phyloP scores from a whole-genome alignment of 1,140 invertebrate genomes.

The Limonius californicus region DNA sequence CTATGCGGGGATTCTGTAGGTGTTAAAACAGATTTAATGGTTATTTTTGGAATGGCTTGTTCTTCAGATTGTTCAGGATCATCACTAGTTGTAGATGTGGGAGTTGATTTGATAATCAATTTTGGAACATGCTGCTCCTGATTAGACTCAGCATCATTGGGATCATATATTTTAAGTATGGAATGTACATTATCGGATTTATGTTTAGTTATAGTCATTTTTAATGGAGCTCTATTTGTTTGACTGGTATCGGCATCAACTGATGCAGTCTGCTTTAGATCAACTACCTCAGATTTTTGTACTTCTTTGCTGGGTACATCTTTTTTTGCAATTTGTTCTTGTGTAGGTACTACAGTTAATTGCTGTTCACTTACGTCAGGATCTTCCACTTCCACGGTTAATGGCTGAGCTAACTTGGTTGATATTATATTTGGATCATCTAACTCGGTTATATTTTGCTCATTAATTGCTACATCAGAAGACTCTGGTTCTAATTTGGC shows the following conservation, averaged over 20 bases:
- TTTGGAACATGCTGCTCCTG: slow-evolving; percentile 41
- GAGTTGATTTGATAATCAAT: slow-evolving; percentile 44
- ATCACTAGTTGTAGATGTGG: slow-evolving; percentile 35
- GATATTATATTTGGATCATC: background rate
- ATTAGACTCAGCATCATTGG: slow-evolving; percentile 25
- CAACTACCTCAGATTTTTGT: no score
- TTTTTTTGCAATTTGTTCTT: no score
- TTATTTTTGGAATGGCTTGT: slow-evolving; percentile 39
- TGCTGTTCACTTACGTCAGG: background rate
- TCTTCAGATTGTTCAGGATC: background rate
- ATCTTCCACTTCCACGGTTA: slow-evolving; percentile 1
- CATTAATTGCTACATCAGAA: no score
- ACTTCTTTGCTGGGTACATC: no score
- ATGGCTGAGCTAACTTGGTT: background rate
- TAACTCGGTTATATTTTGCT: no score
- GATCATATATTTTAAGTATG: slow-evolving; percentile 42
- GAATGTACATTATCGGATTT: slow-evolving; percentile 42
- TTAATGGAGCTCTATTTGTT: slow-evolving; percentile 22
- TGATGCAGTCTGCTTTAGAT: no score
- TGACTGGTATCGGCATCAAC: background rate
- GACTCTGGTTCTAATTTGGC: background rate
- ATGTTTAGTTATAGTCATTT: slow-evolving; percentile 45
- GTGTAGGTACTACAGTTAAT: no score
- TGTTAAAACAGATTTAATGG: slow-evolving; percentile 41
- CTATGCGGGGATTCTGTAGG: slow-evolving; percentile 39